phyloP scores from a whole-genome alignment of 2,888 invertebrate species.

The Criorhina ranunculi region DNA sequence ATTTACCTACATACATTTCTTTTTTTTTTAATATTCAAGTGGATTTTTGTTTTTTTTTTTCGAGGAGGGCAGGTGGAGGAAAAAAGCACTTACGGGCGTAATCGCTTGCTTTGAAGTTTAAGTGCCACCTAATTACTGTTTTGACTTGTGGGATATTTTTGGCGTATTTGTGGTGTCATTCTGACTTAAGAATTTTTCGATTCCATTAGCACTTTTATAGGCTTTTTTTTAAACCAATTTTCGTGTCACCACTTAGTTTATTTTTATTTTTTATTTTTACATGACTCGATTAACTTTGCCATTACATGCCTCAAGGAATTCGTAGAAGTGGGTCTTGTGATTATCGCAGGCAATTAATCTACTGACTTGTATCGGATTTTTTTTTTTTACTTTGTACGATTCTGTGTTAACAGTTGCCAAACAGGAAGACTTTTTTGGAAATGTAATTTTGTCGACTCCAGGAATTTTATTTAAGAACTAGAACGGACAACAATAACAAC shows the following conservation, averaged over 20 bases:
- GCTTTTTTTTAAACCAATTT: neutral
- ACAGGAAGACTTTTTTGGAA: no score
- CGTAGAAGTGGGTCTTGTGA: neutral
- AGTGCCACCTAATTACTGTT: slow-evolving; percentile 30
- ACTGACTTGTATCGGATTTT: neutral
- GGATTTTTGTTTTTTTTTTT: neutral
- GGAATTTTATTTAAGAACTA: no score
- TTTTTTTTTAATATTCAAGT: neutral
- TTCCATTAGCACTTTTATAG: slow-evolving; percentile 13
- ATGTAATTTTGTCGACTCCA: no score
- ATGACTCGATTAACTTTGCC: neutral
- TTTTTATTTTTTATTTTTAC: neutral
- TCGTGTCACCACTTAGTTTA: neutral
- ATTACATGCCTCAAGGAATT: neutral
- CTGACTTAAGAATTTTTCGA: slow-evolving; percentile 1
- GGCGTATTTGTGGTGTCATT: slow-evolving; percentile 3
- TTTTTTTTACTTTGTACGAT: neutral
- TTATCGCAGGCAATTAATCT: neutral
- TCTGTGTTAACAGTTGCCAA: no score
- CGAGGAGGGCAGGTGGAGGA: neutral
- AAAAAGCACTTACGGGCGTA: slow-evolving; percentile 30
- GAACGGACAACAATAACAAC: no score
- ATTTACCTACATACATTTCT: neutral
- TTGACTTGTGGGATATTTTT: neutral
- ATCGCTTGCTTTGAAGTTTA: slow-evolving; percentile 39